Evolutionary conservation across 2,888 invertebrate species (phyloP), one percentile per base, ranked within the genome.

Genomic region (Fragum sueziense): DNA sequence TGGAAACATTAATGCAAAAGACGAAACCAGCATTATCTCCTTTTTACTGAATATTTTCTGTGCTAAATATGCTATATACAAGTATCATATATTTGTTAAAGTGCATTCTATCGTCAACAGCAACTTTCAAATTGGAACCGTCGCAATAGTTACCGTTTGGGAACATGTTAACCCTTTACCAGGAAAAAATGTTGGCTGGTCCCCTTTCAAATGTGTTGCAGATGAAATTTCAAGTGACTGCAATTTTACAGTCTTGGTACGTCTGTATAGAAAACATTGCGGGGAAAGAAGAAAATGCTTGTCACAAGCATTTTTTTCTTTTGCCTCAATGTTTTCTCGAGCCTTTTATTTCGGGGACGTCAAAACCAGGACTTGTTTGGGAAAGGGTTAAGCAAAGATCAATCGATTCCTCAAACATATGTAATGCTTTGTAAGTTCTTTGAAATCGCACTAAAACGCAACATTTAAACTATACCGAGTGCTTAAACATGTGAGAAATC

Each of bases 401-500:
- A 41, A 41, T 65, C 65, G 37, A 65, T 41, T 65, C 25, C n/a
- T 33, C n/a, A 34, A 41, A 37, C 65, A 65, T 65, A 65, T 65
- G 65, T 41, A 65, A 25, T 41, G 22, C 65, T 65, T 65, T 65
- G 65, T 65, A 65, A 34, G 29, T n/a, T 65, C 65, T 65, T 65
- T 65, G 65, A 65, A 41, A 37, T 22, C 41, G 47, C 41, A 65
- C 41, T 65, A 65, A 65, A 37, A 65, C 65, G 41, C 65, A 65
- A 41, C 37, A 41, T 41, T 65, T 33, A 65, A 41, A 34, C 65
- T 41, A 41, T 22, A 37, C 41, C 22, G 27, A 65, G 65, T 65
- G 65, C 41, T 29, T 41, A 65, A 65, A 65, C 65, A 65, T 65
- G 65, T 65, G 65, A 65, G 34, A 31, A 65, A 65, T 41, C 65